phyloP scores from a whole-genome alignment of 2,888 invertebrate genomes.

The Dynastes maya region DNA sequence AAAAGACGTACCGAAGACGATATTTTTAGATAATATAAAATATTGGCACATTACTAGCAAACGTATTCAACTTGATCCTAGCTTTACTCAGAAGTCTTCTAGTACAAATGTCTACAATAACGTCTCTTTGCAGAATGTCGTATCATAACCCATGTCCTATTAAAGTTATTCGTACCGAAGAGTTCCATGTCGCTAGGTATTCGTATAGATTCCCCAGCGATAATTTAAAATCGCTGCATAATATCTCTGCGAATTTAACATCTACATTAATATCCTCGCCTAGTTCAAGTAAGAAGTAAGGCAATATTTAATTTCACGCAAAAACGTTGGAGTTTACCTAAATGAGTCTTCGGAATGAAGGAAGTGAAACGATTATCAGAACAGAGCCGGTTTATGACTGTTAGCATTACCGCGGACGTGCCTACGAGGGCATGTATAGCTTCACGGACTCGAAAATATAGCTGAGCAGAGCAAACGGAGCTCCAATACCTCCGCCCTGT shows the following conservation, averaged over 20 bases:
- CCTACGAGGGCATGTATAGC: constrained; percentile 41
- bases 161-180: no score
- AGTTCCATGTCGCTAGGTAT: neutral
- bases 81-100: no score
- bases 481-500: constrained; percentile 57
- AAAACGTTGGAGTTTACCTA: constrained; percentile 28
- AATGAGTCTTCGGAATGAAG: constrained; percentile 35
- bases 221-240: constrained; percentile 11
- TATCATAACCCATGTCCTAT: no score
- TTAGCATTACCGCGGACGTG: constrained; percentile 55
- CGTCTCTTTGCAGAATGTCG: no score
- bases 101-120: no score
- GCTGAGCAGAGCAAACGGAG: constrained; percentile 17
- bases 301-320: constrained; percentile 35
- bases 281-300: constrained; percentile 31
- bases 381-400: constrained; percentile 61
- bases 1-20: no score
- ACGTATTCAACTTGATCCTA: no score
- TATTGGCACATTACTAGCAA: no score
- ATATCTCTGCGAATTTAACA: constrained; percentile 13
- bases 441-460: constrained; percentile 25
- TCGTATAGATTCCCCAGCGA: neutral
- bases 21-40: no score
- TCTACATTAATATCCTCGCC: constrained; percentile 29
- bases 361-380: constrained; percentile 58